Evolutionary conservation across 2,888 invertebrate genomes (phyloP).

Genomic region (Tenthredo notha): DNA sequence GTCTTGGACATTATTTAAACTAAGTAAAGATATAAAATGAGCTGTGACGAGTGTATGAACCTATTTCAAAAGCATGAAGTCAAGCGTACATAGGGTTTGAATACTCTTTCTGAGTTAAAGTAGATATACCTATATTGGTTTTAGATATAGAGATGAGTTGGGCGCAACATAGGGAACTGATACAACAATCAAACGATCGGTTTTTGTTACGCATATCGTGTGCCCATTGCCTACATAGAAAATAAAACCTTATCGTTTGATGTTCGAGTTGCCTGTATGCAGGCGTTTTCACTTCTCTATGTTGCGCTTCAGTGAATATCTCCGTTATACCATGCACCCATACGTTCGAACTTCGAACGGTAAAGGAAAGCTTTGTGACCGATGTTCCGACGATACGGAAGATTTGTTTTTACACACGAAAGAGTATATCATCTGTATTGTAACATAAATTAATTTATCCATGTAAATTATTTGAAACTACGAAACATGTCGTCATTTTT

Average conservation of each 20-base stretch:
- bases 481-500: neutral
- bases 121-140: neutral
- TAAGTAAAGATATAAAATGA: neutral
- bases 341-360: constrained; percentile 17
- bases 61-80: neutral
- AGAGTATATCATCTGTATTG: neutral
- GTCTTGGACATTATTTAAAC: neutral
- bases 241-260: too few species aligned
- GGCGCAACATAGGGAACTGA: too few species aligned
- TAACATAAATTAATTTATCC: neutral
- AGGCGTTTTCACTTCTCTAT: too few species aligned
- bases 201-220: too few species aligned
- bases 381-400: neutral
- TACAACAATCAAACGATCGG: too few species aligned
- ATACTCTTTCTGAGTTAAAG: neutral
- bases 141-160: neutral
- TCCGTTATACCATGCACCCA: too few species aligned
- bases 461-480: neutral
- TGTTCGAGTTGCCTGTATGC: too few species aligned
- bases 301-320: too few species aligned
- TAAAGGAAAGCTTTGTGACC: neutral
- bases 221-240: too few species aligned
- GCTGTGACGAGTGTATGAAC: neutral
- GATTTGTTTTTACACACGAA: neutral
- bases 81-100: neutral